Evolutionary conservation across 2,888 invertebrate species (phyloP), one percentile per base, ranked within the genome.

Genomic region (Norana najaformis): DNA sequence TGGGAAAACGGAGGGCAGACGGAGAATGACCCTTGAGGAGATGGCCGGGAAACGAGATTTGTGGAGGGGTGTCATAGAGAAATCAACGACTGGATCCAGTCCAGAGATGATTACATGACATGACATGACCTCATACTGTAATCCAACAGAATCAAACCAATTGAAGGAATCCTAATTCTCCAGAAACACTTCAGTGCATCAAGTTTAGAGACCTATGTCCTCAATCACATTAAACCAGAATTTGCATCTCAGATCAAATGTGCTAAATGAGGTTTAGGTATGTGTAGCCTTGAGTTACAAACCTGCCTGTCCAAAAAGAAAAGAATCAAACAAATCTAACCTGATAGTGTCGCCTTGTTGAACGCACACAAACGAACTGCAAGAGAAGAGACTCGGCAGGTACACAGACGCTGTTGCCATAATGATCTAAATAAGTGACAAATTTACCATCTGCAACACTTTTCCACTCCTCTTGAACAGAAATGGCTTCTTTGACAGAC

Each of bases 311-410:
- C 16, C 34, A 89, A 89, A 88, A 18, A 35, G 11, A 39, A 88
- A 35, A 47, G 30, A 34, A 47, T 36, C n/a, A 6, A 23, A 88
- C 4, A 88, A 47, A 38, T 37, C 53, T 36, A 2, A 89, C 53
- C 36, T 89, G n/a, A 0, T 36, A n/a, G 37, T 6, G 38, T 83
- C 23, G 39, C 82, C 89, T 34, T 89, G 36, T 35, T 90, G 85
- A 35, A 90, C 41, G n/a, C 90, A 90, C 5, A 20, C 36, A 35
- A 41, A 90, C 35, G 93, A 90, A 37, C 94, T 92, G 90, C 94
- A 95, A 11, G 92, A 90, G 90, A 94, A 94, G 16, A 93, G 94
- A 36, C 93, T 92, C n/a, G 95, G 95, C 47, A 95, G 92, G 90
- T 93, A 93, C n/a, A 94, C 92, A 13, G 94, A 93, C 35, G 94